Evolutionary conservation across 2,888 invertebrate genomes (phyloP).

Genomic region (Lysandra coridon): DNA sequence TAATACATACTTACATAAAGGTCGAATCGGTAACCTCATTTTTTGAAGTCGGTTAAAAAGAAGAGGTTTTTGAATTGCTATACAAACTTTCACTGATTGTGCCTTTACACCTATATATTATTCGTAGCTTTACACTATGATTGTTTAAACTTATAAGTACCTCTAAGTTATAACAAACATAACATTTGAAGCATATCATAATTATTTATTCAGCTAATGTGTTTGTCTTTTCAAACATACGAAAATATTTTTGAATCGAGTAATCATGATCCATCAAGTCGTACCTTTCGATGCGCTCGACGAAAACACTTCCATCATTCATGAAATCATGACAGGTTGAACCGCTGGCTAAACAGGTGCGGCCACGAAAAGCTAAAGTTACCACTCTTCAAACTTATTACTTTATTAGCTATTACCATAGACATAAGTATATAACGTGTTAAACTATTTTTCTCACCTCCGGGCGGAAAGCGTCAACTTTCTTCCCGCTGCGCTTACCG

Average conservation of each 20-base stretch:
- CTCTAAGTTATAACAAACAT: background rate
- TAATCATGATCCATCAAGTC: background rate
- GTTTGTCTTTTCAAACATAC: background rate
- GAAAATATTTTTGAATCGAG: background rate
- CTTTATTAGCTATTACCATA: too few relatives aligned
- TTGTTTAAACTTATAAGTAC: background rate
- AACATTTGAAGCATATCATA: background rate
- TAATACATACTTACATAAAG: too few relatives aligned
- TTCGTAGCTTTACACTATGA: background rate
- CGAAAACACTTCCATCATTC: background rate
- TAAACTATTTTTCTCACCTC: too few relatives aligned
- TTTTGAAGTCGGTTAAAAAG: too few relatives aligned
- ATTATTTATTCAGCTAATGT: background rate
- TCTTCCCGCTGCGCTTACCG: too few relatives aligned
- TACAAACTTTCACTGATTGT: background rate
- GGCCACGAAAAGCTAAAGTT: background rate
- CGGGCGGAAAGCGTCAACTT: too few relatives aligned
- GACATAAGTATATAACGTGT: too few relatives aligned
- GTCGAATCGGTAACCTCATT: too few relatives aligned
- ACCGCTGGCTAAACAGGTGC: background rate
- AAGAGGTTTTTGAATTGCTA: background rate
- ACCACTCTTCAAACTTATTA: background rate
- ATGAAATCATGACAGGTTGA: background rate
- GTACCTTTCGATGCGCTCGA: background rate
- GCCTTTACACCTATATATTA: background rate